Conservation (phyloP, 92 coral and sea anemone genomes). For the Pocillopora meandrina region DNA sequence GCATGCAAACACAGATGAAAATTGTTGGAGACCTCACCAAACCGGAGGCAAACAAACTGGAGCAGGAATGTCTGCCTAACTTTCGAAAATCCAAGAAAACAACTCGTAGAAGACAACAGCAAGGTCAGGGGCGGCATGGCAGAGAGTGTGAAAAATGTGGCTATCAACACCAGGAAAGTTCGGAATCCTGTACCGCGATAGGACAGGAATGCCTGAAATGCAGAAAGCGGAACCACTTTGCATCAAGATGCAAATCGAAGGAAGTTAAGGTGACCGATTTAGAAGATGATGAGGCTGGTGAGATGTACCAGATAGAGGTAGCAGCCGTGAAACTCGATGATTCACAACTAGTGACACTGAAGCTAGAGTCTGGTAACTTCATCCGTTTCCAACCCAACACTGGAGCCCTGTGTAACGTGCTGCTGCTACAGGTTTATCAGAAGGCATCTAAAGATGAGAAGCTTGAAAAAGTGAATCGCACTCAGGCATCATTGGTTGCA, state of each 20-base stretch:
- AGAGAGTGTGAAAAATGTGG: constrained; percentile 38
- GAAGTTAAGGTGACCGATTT: constrained; percentile 12
- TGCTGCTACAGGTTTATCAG: constrained; percentile 36
- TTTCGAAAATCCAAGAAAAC: constrained; percentile 25
- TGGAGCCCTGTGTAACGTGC: constrained; percentile 47
- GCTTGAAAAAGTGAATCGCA: constrained; percentile 24
- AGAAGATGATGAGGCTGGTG: constrained; percentile 33
- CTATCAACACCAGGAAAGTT: constrained; percentile 29
- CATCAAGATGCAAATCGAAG: constrained; percentile 36
- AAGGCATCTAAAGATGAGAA: constrained; percentile 24
- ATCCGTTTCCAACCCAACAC: constrained; percentile 57
- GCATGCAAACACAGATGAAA: constrained; percentile 53
- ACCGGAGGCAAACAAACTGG: constrained; percentile 23
- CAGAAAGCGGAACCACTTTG: constrained; percentile 53
- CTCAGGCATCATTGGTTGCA: constrained; percentile 27
- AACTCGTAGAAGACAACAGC: constrained; percentile 32
- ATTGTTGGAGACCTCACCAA: constrained; percentile 32
- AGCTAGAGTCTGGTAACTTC: constrained; percentile 54
- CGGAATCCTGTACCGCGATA: constrained; percentile 41
- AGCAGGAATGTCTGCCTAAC: constrained; percentile 16
- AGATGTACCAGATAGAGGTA: constrained; percentile 34
- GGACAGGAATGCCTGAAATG: constrained; percentile 45
- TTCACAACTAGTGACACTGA: constrained; percentile 57
- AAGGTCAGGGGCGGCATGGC: constrained; percentile 27
- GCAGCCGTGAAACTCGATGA: constrained; percentile 47